A percentile compares a stretch with the other conserved stretches of the same genome.
Evolutionary conservation across 1,140 invertebrate species (phyloP).

Genomic region (Theocolax elegans): DNA sequence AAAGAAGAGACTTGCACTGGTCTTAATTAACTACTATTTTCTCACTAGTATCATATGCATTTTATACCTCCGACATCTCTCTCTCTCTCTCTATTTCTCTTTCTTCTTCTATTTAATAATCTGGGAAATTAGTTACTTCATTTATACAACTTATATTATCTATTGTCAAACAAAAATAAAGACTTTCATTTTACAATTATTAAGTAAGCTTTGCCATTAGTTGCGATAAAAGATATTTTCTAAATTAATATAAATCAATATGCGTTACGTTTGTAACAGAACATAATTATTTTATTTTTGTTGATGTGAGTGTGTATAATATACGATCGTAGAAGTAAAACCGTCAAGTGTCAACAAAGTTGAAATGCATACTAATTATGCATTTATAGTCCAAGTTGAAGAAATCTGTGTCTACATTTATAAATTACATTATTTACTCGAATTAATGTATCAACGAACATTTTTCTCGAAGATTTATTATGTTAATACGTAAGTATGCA

Average conservation of each 20-base stretch:
- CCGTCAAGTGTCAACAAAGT: background rate
- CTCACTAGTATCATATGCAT: slow-evolving; percentile 28
- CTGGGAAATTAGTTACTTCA: slow-evolving; percentile 35
- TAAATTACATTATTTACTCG: too few species aligned
- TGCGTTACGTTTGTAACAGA: too few species aligned
- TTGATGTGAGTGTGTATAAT: too few species aligned
- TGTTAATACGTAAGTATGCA: too few species aligned
- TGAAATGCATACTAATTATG: slow-evolving; percentile 4
- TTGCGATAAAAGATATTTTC: too few species aligned
- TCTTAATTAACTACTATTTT: slow-evolving; percentile 57
- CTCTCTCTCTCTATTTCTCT: background rate
- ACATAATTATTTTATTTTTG: too few species aligned
- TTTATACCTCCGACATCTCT: background rate
- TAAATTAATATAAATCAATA: too few species aligned
- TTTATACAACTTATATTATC: slow-evolving; percentile 32
- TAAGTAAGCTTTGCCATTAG: background rate
- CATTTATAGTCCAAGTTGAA: slow-evolving; percentile 1
- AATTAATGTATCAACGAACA: too few species aligned
- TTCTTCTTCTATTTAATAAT: slow-evolving; percentile 6
- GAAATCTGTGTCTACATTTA: too few species aligned
- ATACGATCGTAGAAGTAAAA: too few species aligned
- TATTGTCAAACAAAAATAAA: slow-evolving; percentile 11
- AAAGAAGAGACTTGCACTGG: slow-evolving; percentile 40
- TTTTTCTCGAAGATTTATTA: too few species aligned
- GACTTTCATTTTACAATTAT: slow-evolving; percentile 30